Percentiles rank a stretch among this genome's conserved stretches.
phyloP scores from a whole-genome alignment of 2,888 invertebrate species.

The Prenolepis imparis region DNA sequence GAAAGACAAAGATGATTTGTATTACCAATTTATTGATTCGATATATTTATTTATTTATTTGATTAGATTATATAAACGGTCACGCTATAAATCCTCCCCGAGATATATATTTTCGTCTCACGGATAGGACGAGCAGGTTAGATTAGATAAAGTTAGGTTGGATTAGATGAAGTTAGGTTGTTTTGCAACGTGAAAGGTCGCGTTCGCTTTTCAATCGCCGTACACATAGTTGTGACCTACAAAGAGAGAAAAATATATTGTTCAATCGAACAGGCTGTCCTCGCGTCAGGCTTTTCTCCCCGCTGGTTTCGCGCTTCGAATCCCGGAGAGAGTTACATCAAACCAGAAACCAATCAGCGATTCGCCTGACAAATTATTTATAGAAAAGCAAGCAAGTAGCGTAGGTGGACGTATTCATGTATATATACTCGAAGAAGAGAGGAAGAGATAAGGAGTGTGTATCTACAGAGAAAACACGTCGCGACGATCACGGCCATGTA shows the following conservation, averaged over 20 bases:
- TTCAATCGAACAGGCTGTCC: constrained; percentile 31
- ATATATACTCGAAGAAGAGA: no score
- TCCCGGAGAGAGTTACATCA: neutral
- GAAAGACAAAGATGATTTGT: neutral
- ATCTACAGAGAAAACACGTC: neutral
- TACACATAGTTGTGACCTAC: neutral
- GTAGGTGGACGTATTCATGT: neutral
- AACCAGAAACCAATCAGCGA: constrained; percentile 24
- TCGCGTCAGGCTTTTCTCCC: constrained; percentile 6
- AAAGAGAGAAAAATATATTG: constrained; percentile 16
- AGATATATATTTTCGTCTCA: constrained; percentile 26
- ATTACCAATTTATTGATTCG: constrained; percentile 53
- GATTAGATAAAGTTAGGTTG: no score
- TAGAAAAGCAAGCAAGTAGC: constrained; percentile 9
- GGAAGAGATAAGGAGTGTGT: neutral
- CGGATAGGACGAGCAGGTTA: neutral
- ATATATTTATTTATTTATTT: no score
- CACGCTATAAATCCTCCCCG: constrained; percentile 26
- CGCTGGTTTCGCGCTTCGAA: neutral
- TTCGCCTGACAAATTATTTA: constrained; percentile 29
- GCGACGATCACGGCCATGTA: neutral
- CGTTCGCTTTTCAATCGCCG: constrained; percentile 21
- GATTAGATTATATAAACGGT: constrained; percentile 50
- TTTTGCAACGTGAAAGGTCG: constrained; percentile 40
- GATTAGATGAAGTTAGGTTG: neutral